Base-by-base conservation (phyloP, 1,140 invertebrate genomes). In the Diabrotica undecimpunctata region DNA sequence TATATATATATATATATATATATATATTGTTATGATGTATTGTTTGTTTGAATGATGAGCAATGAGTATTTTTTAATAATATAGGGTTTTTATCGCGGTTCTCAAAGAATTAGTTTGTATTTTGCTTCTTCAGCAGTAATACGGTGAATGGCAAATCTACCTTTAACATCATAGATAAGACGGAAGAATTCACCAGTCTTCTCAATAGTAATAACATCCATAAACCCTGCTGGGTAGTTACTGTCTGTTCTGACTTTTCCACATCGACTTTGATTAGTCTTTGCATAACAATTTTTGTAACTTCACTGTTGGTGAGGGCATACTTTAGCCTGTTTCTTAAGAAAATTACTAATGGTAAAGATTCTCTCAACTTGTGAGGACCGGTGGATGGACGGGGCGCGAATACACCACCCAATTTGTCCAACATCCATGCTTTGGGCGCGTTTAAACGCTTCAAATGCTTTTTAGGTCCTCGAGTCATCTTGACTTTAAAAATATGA, bases 341-440 rank as follows among this genome's bases (percentile, higher is more conserved):
- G 81, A 99, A 98, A 68, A 99, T 91, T 57, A 98, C 91, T 61
- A 99, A 82, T 4, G 98, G 98, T 54, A 99, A 83, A 52, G 94
- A 99, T 83, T 99, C 97, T 65, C 97, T 85, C 61, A 98, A 82
- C 81, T 98, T 99, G 84, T 99, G 98, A 54, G 98, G 98, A 62
- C 97, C 98, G 74, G 94, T 92, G 74, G 93, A 96, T 66, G 98
- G 96, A 75, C 95, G 88, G 52, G 97, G 96, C 69, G 97, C 93
- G 80, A 97, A 99, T 53, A 97, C 95, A 80, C 98, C 98, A 61
- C 96, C 95, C 71, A 99, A 84, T 84, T 99, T 99, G 84, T 98
- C 97, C 85, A 99, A 90, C 96, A 99, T 99, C 97, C 97, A 99
- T 92, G 97, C 92, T 82, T 98, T 98, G 0, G 98, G 98, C 7